Conservation (phyloP, 1,140 invertebrate genomes). For the Pseudomyrmex flavicornis region DNA sequence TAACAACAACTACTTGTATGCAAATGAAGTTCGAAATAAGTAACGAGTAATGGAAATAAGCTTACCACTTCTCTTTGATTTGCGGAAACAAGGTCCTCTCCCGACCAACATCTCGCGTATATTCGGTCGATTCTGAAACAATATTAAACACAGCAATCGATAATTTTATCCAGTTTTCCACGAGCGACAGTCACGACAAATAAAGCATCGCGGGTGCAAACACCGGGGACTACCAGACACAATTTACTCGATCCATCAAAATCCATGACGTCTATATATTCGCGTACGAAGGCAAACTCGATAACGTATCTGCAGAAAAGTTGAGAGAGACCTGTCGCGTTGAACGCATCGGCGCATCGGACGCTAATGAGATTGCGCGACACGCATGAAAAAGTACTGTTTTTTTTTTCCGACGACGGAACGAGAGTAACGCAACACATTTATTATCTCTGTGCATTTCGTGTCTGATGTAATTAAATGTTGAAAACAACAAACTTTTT, state of each 20-base stretch:
- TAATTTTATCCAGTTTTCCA: slow-evolving; percentile 52
- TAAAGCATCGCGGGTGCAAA: slow-evolving; percentile 49
- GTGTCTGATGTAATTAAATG: background rate
- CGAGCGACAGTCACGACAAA: slow-evolving; percentile 35
- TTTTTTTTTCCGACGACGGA: background rate
- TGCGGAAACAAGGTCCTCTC: background rate
- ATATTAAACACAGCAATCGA: slow-evolving; percentile 41
- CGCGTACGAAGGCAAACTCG: slow-evolving; percentile 46
- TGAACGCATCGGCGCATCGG: slow-evolving; percentile 26
- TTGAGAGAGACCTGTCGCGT: slow-evolving; percentile 19
- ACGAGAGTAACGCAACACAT: background rate
- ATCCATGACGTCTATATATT: slow-evolving; percentile 53
- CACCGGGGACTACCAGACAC: slow-evolving; percentile 44
- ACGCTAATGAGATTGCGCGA: slow-evolving; percentile 45
- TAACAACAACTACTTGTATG: background rate
- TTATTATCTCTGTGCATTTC: background rate
- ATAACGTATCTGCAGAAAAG: slow-evolving; percentile 33
- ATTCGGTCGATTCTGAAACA: slow-evolving; percentile 14
- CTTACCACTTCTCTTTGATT: background rate
- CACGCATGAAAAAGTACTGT: background rate
- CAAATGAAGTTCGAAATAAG: background rate
- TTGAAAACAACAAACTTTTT: background rate
- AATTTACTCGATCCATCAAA: slow-evolving; percentile 61
- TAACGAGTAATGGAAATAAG: background rate
- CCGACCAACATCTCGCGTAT: background rate